These are phyloP conservation scores for Tragelaphus strepsiceros DNA, from an alignment of 2,113 vertebrate genomes.

Conservation along the genomic window DNA sequence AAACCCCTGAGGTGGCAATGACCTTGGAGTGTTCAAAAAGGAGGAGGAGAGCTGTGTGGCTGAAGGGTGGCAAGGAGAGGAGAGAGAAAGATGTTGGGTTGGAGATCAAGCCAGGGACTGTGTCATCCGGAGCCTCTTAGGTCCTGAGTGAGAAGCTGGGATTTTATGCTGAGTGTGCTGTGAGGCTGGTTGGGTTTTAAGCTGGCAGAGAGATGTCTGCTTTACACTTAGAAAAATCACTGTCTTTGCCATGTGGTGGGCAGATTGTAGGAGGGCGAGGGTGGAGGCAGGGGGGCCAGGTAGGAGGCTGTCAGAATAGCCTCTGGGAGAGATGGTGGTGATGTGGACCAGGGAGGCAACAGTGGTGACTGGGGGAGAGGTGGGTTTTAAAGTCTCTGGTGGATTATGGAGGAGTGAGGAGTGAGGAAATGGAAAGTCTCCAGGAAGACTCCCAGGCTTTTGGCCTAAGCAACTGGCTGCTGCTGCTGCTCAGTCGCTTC, in stretches of 20 bases:
- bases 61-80: too few species aligned
- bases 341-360: background rate
- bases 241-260: background rate
- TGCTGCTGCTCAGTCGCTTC: too few species aligned
- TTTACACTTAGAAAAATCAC: background rate
- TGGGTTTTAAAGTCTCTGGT: background rate
- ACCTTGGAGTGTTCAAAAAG: background rate
- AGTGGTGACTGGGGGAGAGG: background rate
- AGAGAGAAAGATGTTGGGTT: background rate
- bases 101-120: background rate
- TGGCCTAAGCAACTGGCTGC: too few species aligned
- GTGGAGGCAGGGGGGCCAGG: background rate
- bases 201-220: background rate
- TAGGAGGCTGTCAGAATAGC: background rate
- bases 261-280: background rate
- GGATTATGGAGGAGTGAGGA: background rate
- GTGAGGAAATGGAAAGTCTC: background rate
- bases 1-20: background rate
- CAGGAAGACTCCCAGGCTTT: background rate
- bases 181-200: background rate
- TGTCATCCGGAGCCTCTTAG: background rate
- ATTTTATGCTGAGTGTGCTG: background rate
- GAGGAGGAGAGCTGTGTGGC: background rate
- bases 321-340: background rate
- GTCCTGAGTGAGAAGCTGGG: background rate